Conservation (phyloP, 1,140 invertebrate genomes). For the Drosophila seguyi region DNA sequence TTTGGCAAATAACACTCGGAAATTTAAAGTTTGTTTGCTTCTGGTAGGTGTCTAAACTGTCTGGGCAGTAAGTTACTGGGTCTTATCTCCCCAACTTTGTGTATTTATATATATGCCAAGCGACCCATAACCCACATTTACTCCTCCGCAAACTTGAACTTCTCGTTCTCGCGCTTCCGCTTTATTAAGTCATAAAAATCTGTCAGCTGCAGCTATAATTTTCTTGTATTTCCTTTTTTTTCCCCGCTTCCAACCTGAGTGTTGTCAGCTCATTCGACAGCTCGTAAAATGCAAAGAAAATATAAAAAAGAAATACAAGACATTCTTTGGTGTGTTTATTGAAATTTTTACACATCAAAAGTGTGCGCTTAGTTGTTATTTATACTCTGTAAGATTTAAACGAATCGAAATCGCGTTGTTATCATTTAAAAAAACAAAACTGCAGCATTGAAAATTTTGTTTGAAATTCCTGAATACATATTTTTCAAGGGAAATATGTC, state of each 20-base stretch:
- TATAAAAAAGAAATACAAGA: constrained; percentile 32
- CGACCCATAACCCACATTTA: constrained; percentile 16
- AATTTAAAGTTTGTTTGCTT: constrained; percentile 35
- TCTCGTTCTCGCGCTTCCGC: constrained; percentile 18
- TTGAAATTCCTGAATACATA: constrained; percentile 4
- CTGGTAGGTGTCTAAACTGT: constrained; percentile 37
- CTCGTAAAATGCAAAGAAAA: constrained; percentile 57
- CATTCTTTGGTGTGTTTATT: constrained; percentile 31
- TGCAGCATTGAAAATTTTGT: constrained; percentile 2
- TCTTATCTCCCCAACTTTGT: constrained; percentile 27
- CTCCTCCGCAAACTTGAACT: constrained; percentile 49
- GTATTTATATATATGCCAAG: constrained; percentile 25
- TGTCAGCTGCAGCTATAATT: constrained; percentile 58
- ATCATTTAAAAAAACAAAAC: constrained; percentile 7
- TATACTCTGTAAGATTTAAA: constrained; percentile 31
- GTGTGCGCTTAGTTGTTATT: constrained; percentile 18
- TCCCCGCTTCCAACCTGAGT: constrained; percentile 45
- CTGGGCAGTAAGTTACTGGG: constrained; percentile 47
- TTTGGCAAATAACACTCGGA: constrained; percentile 60
- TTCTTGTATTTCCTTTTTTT: constrained; percentile 7
- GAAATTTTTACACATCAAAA: constrained; percentile 25
- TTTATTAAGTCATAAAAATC: constrained; percentile 59
- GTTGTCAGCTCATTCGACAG: constrained; percentile 64
- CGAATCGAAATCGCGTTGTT: constrained; percentile 23
- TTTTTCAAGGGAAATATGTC: not conserved